Base-by-base conservation (phyloP, 2,888 invertebrate species). In the Sphinx pinastri region DNA sequence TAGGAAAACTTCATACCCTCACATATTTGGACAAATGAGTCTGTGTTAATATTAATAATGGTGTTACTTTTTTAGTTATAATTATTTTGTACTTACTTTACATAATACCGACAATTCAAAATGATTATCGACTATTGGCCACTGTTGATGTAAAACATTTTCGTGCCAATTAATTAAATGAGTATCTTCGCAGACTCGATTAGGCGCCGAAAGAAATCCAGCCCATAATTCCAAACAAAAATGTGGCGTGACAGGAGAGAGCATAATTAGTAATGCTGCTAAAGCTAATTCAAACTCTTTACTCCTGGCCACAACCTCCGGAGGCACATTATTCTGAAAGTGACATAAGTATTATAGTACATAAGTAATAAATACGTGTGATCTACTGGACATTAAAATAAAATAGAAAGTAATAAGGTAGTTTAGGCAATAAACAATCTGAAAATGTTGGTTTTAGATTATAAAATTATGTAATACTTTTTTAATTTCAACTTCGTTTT, bases 151-250 rank as follows among this genome's bases (percentile, higher is more conserved):
- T 58, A 97, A 92, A 67, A 98, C 96, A 84, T 95, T 92, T 83
- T 95, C 92, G 69, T 96, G 90, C 96, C 97, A 97, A 67, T 95
- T 84, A 67, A 97, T 94, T 76, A 95, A 94, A 12, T 85, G 81
- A 6, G 92, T 86, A 70, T 82, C 72, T 0, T 76, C 76, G 80
- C 94, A 94, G 14, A 95, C 79, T 76, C 95, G 94, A 77, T 96
- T 93, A 6, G 96, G 95, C 3, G 96, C 96, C 0, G 95, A 94
- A 52, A 94, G 90, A 80, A 98, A 96, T 67, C 97, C 98, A 31
- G 95, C 94, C 99, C 99, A 99, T 16, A 99, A 90, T 88, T 99
- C 99, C 0, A 97, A 97, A 51, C 98, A 96, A 88, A 98, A 98
- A 89, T 98, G 97, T 0, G 99, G 99, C 0, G 97, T 97, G 83